Base-by-base conservation (phyloP, 1,140 invertebrate genomes). In the Zaprionus ornatus region DNA sequence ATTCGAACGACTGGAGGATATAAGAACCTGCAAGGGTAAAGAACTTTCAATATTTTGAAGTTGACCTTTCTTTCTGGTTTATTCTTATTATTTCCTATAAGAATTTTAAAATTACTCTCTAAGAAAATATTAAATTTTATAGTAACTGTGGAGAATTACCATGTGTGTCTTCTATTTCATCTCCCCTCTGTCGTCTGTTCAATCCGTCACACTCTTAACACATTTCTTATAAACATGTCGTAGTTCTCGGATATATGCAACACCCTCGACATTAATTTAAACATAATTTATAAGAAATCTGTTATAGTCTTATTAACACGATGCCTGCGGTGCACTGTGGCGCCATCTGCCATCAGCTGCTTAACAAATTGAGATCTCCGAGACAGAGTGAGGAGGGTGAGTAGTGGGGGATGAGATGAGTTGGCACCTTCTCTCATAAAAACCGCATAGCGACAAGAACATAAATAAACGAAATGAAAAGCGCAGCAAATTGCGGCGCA, bases 381-480 rank as follows among this genome's bases (percentile, higher is more conserved):
- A 2, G 23, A 42, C 25, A 9, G 55, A 4, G n/a, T 10, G 27
- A 19, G 17, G 27, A 42, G 71, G 45, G 13, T 55, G 48, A n/a
- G 29, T 48, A 37, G 63, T 69, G 71, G 65, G 35, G 40, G 19
- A 25, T 17, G 19, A 45, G 73, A 78, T 88, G 84, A 84, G 77
- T 81, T 85, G 74, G 81, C 84, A 88, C 84, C 84, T 87, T 87
- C 55, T 21, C 45, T 50, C 60, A 62, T 75, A 82, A 78, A 87
- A 83, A 87, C 83, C 83, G 73, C 83, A 87, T 62, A 69, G 76
- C 83, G 76, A 87, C 83, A 77, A 23, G 77, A 88, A 88, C 80
- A 80, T 84, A 87, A 84, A 90, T 90, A 88, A 81, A 85, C 71
- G 77, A 90, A 88, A 80, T 84, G 84, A 88, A 88, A 80, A 88